Base-by-base conservation (phyloP, 2,113 vertebrate species). In the Ochotona curzoniae region DNA sequence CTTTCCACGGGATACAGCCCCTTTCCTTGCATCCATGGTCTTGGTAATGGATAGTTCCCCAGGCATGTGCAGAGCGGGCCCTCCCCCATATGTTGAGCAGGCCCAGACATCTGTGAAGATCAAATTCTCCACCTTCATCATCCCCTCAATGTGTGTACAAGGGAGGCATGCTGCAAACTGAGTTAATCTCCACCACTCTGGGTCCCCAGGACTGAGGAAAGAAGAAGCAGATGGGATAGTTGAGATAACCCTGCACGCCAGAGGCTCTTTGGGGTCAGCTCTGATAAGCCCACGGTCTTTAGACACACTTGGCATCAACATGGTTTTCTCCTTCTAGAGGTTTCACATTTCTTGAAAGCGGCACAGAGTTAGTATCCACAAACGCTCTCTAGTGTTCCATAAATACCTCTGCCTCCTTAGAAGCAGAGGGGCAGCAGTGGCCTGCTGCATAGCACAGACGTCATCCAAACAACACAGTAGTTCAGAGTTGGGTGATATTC, bases 201-300 rank as follows among this genome's bases (percentile, higher is more conserved):
- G 44, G 61, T 47, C 69, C 23, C 63, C 49, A 35, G 64, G 79
- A 84, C 1, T 30, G 20, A 18, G n/a, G 35, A 60, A n/a, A 3
- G 79, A 70, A 8, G 20, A 32, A 66, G 21, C 32, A 35, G 54
- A n/a, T 10, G 30, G 30, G 61, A 70, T 5, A 18, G 17, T 2
- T 57, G 51, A n/a, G 32, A 12, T 9, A n/a, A 25, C 35, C 21
- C 8, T 13, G 2, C 1, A 28, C 8, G 0, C 21, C 5, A 63
- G 7, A 12, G 32, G 15, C 13, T 28, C 44, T 83, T 51, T 4
- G 20, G 49, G 23, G 11, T 71, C 67, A 84, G 38, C 7, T 74
- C 28, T 20, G 21, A 51, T 20, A 35, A 76, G 44, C 18, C 35
- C 49, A 61, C 21, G 38, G 2, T 51, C 47, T 63, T 28, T 3